Evolutionary conservation across 2,113 vertebrate genomes (phyloP), one percentile per base, ranked within the genome.

Genomic region (Camelus dromedarius): DNA sequence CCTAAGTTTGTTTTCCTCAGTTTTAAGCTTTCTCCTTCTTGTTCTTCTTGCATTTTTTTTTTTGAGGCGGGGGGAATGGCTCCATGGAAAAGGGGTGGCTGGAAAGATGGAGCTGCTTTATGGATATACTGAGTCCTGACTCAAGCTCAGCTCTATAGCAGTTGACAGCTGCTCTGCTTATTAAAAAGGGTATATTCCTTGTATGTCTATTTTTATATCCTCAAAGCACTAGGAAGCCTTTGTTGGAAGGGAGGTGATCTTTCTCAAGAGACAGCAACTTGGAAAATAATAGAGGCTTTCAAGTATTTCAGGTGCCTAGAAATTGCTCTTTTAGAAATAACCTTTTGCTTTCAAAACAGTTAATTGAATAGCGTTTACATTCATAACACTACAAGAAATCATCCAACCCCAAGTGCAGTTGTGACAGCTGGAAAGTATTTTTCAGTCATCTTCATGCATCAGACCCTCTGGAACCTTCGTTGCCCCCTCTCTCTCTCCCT

Each of bases 371-470:
- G 58, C 50, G 14, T 96, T 98, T 97, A 94, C 83, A 97, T 94
- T 96, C 94, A 97, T 93, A 97, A 97, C 82, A 98, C 89, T 69
- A 62, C 48, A 95, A 96, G 95, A 92, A 93, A 95, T 77, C 86
- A 72, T 35, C 46, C 76, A 80, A 38, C 58, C 66, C 66, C 26
- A 6, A 73, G 95, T 60, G 85, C 76, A 79, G 97, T 97, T 98
- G 97, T 97, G 96, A 98, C 96, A 97, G 97, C 96, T 97, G 97
- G 95, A 96, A 97, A 95, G 96, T 76, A 97, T 98, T 98, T 97
- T 85, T 95, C 77, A 86, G 97, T 94, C 94, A 92, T 98, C 93
- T 92, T 95, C 95, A 52, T 62, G 72, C 66, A 72, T 87, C 79
- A 77, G 96, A 92, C 92, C 82, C 84, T 56, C 46, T 32, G 79